Conservation (phyloP, 2,113 vertebrate genomes). For the Chloroceryle aenea region DNA sequence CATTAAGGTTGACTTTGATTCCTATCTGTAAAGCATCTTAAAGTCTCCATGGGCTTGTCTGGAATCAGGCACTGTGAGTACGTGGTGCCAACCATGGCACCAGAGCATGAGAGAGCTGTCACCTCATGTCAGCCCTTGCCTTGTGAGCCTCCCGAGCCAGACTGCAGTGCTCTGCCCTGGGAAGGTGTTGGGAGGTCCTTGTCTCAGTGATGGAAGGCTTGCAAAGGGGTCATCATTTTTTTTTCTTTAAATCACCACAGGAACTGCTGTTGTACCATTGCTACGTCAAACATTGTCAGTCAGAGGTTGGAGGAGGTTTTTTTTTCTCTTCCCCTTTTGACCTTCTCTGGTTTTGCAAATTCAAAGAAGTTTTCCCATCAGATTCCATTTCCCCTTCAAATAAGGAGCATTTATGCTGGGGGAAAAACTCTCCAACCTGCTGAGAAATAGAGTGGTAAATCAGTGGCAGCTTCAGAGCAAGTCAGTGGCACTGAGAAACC, state of each 20-base stretch:
- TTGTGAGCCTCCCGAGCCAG: neutral
- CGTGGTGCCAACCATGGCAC: rapidly evolving
- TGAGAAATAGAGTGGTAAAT: neutral
- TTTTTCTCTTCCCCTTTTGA: neutral
- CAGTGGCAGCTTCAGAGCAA: neutral
- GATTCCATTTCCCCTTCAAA: conserved; percentile 16
- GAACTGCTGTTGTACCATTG: neutral
- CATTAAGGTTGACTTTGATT: neutral
- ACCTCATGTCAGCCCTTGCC: rapidly evolving
- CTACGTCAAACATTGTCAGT: rapidly evolving
- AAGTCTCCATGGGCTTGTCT: rapidly evolving
- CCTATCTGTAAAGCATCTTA: neutral
- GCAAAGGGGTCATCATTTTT: neutral
- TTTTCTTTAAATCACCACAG: neutral
- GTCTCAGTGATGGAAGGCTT: neutral
- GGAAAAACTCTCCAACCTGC: neutral
- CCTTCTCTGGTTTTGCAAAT: neutral
- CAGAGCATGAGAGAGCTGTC: rapidly evolving
- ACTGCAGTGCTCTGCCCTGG: rapidly evolving
- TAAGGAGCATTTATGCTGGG: neutral
- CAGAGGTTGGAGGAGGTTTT: neutral
- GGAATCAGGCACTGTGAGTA: rapidly evolving
- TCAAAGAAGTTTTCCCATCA: neutral
- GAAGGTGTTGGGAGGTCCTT: neutral
- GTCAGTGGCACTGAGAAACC: neutral